Percentiles rank a stretch among this genome's conserved stretches.
Conservation (phyloP, 2,113 vertebrate genomes). For the Pangasianodon hypophthalmus region DNA sequence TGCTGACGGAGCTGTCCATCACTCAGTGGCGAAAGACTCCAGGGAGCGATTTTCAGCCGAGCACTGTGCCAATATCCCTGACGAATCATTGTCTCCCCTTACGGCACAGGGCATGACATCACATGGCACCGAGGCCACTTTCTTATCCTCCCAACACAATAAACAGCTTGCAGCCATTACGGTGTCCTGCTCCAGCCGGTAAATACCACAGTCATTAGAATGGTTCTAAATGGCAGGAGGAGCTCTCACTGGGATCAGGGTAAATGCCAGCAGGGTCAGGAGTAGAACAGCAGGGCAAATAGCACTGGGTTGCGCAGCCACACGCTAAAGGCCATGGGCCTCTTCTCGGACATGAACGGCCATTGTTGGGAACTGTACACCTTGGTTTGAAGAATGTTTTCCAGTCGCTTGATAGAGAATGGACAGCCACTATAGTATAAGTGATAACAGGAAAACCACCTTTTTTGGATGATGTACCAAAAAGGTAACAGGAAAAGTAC, state of each 20-base stretch:
- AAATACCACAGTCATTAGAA: conserved; percentile 59
- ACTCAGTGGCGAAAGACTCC: conserved; percentile 20
- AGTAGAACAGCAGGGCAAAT: conserved; percentile 47
- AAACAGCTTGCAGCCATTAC: conserved; percentile 55
- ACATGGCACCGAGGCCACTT: conserved; percentile 19
- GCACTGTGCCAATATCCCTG: conserved; percentile 41
- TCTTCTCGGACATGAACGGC: background rate
- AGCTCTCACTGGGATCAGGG: conserved; percentile 45
- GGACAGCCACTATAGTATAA: background rate
- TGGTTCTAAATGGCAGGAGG: conserved; percentile 52
- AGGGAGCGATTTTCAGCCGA: conserved; percentile 2
- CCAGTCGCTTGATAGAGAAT: too few species aligned
- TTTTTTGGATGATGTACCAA: background rate
- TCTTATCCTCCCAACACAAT: conserved; percentile 45
- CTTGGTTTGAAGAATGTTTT: conserved; percentile 29
- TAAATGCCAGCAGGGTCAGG: conserved; percentile 58
- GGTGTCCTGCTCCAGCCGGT: conserved; percentile 41
- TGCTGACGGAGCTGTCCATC: conserved; percentile 52
- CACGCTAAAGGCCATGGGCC: conserved; percentile 47
- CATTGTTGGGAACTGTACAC: conserved; percentile 4
- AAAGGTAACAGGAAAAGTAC: background rate
- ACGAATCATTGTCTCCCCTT: conserved; percentile 49
- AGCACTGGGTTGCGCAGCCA: conserved; percentile 44
- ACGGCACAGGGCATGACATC: conserved; percentile 47
- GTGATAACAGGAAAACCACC: background rate